Conservation (phyloP, 2,113 vertebrate genomes). For the Gymnarchus niloticus region DNA sequence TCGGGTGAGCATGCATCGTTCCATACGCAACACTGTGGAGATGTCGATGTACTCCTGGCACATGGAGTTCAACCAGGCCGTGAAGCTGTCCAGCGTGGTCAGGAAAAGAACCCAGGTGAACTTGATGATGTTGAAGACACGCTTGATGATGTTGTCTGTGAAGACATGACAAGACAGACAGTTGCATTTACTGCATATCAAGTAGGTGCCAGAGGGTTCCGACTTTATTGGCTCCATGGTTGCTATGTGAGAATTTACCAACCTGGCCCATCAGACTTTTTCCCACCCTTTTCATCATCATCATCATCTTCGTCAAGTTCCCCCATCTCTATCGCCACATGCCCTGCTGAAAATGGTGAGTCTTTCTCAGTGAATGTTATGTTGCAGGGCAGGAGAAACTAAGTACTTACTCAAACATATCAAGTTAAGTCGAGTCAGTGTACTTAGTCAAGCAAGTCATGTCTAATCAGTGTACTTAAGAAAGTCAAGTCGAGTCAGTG, state of each 20-base stretch:
- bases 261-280: constrained; percentile 56
- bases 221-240: not conserved
- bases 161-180: not conserved
- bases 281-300: constrained; percentile 48
- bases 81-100: constrained; percentile 90
- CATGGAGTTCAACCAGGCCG: constrained; percentile 90
- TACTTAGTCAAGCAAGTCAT: too few relatives aligned
- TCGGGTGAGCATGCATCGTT: constrained; percentile 94
- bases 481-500: too few relatives aligned
- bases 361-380: not conserved
- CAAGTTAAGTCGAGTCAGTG: too few relatives aligned
- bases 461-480: too few relatives aligned
- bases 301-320: constrained; percentile 54
- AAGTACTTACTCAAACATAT: too few relatives aligned
- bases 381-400: not conserved
- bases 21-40: constrained; percentile 90
- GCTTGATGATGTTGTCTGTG: constrained; percentile 94
- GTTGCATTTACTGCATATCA: not conserved
- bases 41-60: constrained; percentile 95
- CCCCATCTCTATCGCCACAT: constrained; percentile 58
- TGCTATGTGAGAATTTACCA: not conserved
- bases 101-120: constrained; percentile 96
- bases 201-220: not conserved
- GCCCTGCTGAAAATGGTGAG: constrained; percentile 39
- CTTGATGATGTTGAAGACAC: constrained; percentile 97